Evolutionary conservation across 2,888 invertebrate genomes (phyloP), one percentile per base, ranked within the genome.

Genomic region (Thymelicus sylvestris): DNA sequence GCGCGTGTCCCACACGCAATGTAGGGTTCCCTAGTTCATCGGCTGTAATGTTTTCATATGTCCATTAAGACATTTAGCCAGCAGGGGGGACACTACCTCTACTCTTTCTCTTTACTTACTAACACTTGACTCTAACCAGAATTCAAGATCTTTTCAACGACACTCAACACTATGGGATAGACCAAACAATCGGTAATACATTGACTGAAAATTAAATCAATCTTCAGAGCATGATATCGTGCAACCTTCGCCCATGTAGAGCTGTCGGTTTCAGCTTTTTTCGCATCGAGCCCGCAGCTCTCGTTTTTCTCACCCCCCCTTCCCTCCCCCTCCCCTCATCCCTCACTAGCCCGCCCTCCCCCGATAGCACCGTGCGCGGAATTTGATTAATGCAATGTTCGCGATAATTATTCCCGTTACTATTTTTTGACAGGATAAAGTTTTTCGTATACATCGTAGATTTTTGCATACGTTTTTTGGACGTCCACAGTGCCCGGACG

Each of bases 381-480:
- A 93, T 93, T 92, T 93, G 93, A 93, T 93, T 93, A 93, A 93
- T 93, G 93, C 93, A 92, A 93, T 93, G 93, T 91, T 90, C 92
- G 85, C 90, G 88, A 93, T 93, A 92, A 93, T 93, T 93, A 93
- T 92, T 93, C 92, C 86, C 88, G 92, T 90, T 90, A 91, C 92
- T 90, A 91, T 92, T 91, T 91, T 92, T 92, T 91, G 92, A 92
- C 91, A 90, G 89, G 84, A 82, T 85, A 87, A 87, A 88, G 86
- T 89, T 91, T 90, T 90, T 89, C 83, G 24, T 83, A 82, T 78
- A 80, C 77, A 78, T 77, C 81, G 83, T 80, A 78, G 81, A 85
- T 86, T 87, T 85, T 85, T 77, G 73, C 57, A 59, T 74, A 68
- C 72, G 72, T 73, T 75, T 75, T 74, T 73, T 72, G 57, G 65